Evolutionary conservation across 2,888 invertebrate species (phyloP).

Genomic region (Melipona beecheii): DNA sequence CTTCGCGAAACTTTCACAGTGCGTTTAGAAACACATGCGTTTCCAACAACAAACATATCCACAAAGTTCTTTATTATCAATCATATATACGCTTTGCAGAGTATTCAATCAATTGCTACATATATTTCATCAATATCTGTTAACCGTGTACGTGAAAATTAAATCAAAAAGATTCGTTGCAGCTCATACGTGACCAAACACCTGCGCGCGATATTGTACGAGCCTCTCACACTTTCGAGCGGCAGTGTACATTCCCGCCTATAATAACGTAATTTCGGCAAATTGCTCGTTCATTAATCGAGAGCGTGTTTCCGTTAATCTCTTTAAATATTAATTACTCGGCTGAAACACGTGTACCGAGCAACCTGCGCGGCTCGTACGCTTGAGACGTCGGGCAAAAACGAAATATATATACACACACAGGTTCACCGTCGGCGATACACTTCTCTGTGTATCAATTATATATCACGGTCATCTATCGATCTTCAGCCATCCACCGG

Average conservation of each 20-base stretch:
- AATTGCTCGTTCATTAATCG: conserved; percentile 1
- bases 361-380: not conserved
- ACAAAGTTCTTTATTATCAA: no score
- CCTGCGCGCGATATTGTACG: no score
- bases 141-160: no score
- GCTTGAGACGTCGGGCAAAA: not conserved
- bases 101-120: no score
- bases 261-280: not conserved
- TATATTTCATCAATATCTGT: no score
- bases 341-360: not conserved
- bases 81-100: no score
- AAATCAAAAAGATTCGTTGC: no score
- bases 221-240: no score
- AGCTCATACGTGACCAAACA: no score
- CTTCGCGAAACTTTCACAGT: no score
- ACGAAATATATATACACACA: not conserved
- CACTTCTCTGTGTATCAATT: conserved; percentile 41
- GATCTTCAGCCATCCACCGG: conserved; percentile 27
- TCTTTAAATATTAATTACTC: not conserved
- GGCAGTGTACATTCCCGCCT: not conserved
- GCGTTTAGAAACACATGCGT: no score
- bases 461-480: conserved; percentile 34
- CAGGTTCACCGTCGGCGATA: not conserved
- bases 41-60: no score
- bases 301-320: not conserved